Base-by-base conservation (phyloP, 1,140 invertebrate genomes). In the Pollicipes pollicipes region DNA sequence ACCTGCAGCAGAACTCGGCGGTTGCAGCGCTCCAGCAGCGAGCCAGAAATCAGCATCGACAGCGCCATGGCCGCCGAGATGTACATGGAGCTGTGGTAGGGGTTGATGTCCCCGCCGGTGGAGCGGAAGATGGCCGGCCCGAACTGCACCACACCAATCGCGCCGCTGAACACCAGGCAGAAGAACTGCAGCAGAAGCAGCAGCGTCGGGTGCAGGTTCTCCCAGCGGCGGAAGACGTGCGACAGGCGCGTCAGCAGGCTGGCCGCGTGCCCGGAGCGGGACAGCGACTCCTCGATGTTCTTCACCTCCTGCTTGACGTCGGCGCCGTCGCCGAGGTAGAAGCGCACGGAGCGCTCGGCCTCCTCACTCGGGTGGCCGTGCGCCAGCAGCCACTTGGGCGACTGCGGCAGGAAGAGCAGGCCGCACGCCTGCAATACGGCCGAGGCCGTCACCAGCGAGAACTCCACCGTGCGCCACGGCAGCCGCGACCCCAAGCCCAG, bases 181-280 rank as follows among this genome's bases (percentile, higher is more conserved):
- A 58, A 58, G 45, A 58, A 58, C 45, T 58, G 45, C 45, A 58
- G 13, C 45, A 58, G 45, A 10, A 58, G 6, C 45, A 58, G 45
- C 45, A 58, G 45, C 45, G 45, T 58, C 45, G 45, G 45, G 45
- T 58, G 45, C 45, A 58, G 45, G 45, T 58, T 58, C 45, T 58
- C 45, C 45, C 45, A 58, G 45, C 45, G 45, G 21, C 45, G 13
- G 45, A 58, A 58, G 13, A 58, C 45, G 13, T 21, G 45, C 6
- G 10, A 10, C 6, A 58, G 17, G 45, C 6, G 2, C 10, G 2
- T 10, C 45, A 58, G 45, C 8, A 58, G 13, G 10, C 45, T 21
- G 45, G 45, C 13, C 45, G 45, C 13, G 10, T 58, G 45, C 13
- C 24, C 13, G 13, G 45, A 10, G 45, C 24, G 45, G 2, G 45